Percentiles rank a stretch among this genome's conserved stretches.
Conservation (phyloP, 2,888 invertebrate species). For the Coelinius sp. region DNA sequence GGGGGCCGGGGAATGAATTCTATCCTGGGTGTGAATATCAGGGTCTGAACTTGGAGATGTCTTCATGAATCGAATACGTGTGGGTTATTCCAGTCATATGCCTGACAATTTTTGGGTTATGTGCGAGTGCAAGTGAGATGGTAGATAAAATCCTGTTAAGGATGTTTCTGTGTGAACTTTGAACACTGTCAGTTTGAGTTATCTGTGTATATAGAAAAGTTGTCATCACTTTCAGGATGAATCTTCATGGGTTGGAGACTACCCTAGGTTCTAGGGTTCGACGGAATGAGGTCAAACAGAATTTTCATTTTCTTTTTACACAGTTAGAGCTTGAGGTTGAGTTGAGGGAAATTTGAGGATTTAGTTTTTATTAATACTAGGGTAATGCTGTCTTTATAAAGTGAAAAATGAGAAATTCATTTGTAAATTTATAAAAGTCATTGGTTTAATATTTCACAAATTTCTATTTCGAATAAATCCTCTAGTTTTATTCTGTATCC, state of each 20-base stretch:
- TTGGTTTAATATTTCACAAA: background rate
- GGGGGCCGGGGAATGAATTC: background rate
- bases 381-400: too few species aligned
- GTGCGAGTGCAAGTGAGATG: background rate
- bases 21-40: background rate
- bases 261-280: background rate
- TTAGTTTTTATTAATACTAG: too few species aligned
- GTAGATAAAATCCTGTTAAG: conserved; percentile 14
- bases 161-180: conserved; percentile 26
- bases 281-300: conserved; percentile 1
- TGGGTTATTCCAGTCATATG: conserved; percentile 1
- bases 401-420: too few species aligned
- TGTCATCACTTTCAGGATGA: background rate
- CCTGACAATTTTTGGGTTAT: conserved; percentile 11
- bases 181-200: conserved; percentile 21
- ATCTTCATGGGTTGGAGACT: background rate
- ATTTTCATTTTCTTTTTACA: conserved; percentile 7
- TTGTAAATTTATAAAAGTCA: too few species aligned
- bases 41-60: conserved; percentile 26
- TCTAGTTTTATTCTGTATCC: background rate
- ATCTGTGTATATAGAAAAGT: conserved; percentile 22
- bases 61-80: conserved; percentile 32
- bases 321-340: background rate
- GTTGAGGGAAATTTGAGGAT: background rate
- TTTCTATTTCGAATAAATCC: background rate